Conservation (phyloP, 2,797 vertebrate species). For the Pipistrellus nathusii region DNA sequence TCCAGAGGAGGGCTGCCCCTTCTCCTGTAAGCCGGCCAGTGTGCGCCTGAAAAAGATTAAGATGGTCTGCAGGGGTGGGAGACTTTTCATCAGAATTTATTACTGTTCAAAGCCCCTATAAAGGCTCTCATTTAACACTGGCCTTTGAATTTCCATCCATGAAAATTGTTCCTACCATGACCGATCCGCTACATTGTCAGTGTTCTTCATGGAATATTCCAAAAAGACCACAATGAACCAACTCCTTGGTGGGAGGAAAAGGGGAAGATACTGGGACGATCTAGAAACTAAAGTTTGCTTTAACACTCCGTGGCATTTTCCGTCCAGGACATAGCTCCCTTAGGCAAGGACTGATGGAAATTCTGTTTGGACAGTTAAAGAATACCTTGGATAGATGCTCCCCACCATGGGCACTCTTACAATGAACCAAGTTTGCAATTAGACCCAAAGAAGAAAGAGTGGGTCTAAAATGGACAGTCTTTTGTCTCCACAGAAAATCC, state of each 20-base stretch:
- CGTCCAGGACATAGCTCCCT: slow-evolving; percentile 59
- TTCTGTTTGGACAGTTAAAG: slow-evolving; percentile 64
- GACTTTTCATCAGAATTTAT: slow-evolving; percentile 85
- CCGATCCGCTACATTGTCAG: slow-evolving; percentile 80
- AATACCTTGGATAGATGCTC: slow-evolving; percentile 58
- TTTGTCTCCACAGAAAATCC: slow-evolving; percentile 61
- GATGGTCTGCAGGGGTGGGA: slow-evolving; percentile 73
- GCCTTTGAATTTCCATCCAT: slow-evolving; percentile 85
- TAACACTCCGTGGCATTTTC: slow-evolving; percentile 56
- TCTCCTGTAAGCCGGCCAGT: slow-evolving; percentile 68
- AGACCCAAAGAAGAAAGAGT: slow-evolving; percentile 48
- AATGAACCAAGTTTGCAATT: slow-evolving; percentile 61
- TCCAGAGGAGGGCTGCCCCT: slow-evolving; percentile 1
- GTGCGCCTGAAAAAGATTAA: slow-evolving; percentile 82
- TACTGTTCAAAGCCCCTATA: slow-evolving; percentile 82
- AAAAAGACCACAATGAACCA: slow-evolving; percentile 76
- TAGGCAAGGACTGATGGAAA: slow-evolving; percentile 61
- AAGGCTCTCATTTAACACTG: slow-evolving; percentile 81
- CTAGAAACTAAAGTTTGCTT: slow-evolving; percentile 64
- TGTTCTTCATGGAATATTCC: slow-evolving; percentile 80
- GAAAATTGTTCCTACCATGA: slow-evolving; percentile 85
- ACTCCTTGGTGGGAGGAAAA: slow-evolving; percentile 32
- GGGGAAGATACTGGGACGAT: not conserved
- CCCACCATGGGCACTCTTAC: not conserved
- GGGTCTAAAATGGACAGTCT: slow-evolving; percentile 56